Evolutionary conservation across 2,888 invertebrate genomes (phyloP).

Genomic region (Caenorhabditis sp.): DNA sequence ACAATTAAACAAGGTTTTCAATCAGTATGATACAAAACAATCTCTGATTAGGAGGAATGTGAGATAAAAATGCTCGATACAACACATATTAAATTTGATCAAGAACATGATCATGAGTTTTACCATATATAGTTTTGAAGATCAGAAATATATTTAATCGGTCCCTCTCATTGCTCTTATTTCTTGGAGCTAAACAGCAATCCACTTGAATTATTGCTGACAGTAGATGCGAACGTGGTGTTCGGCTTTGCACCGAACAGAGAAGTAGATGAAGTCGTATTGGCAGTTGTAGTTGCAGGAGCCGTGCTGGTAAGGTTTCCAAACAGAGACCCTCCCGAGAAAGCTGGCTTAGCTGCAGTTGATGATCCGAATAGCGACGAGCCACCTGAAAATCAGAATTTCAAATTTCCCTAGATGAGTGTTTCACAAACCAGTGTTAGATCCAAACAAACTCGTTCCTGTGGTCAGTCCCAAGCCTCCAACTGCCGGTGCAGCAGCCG

Average conservation of each 20-base stretch:
- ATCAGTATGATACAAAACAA: not conserved
- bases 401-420: no score
- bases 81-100: not conserved
- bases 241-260: slow-evolving; percentile 45
- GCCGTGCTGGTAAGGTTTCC: slow-evolving; percentile 32
- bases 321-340: slow-evolving; percentile 66
- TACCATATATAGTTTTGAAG: not conserved
- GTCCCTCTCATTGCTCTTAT: slow-evolving; percentile 10
- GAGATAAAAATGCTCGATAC: not conserved
- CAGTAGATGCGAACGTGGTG: slow-evolving; percentile 64
- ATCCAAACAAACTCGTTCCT: slow-evolving; percentile 57
- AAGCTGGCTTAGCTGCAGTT: slow-evolving; percentile 44
- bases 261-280: slow-evolving; percentile 51
- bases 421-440: slow-evolving; percentile 54
- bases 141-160: not conserved
- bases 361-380: slow-evolving; percentile 57
- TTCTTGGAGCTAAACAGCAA: slow-evolving; percentile 68
- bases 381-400: slow-evolving; percentile 16
- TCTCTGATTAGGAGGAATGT: not conserved
- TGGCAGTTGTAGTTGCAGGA: slow-evolving; percentile 23
- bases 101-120: slow-evolving; percentile 1
- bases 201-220: slow-evolving; percentile 67
- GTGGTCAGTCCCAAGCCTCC: slow-evolving; percentile 39
- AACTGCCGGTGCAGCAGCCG: slow-evolving; percentile 27
- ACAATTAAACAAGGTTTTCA: not conserved